A percentile compares a stretch with the other conserved stretches of the same genome.
Conservation (phyloP, 1,140 invertebrate species). For the Lordiphosa mommai region DNA sequence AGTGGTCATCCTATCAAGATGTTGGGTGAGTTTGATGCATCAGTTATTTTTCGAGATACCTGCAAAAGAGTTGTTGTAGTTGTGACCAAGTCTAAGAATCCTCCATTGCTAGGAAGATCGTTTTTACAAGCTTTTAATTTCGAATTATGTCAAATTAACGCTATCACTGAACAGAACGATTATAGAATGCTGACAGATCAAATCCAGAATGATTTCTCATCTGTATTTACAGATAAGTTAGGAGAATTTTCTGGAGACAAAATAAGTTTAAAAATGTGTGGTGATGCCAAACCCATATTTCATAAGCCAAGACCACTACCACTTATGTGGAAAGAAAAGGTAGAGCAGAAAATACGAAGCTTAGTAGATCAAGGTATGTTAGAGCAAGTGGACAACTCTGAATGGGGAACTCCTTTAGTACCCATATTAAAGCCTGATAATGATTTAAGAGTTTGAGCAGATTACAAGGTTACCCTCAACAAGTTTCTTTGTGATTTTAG, state of each 20-base stretch:
- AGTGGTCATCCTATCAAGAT: no score
- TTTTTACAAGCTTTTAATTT: constrained; percentile 20
- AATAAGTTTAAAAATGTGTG: not conserved
- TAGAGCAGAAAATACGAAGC: no score
- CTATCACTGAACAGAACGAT: no score
- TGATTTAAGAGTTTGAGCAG: constrained; percentile 79
- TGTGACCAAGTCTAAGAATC: not conserved
- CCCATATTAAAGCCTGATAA: constrained; percentile 74
- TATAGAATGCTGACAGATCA: no score
- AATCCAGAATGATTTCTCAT: no score
- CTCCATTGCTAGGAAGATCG: constrained; percentile 11
- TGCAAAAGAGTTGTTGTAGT: not conserved
- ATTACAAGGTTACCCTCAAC: constrained; percentile 80
- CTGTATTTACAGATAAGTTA: not conserved
- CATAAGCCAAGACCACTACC: no score
- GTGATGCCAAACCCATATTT: constrained; percentile 2
- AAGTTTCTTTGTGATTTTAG: constrained; percentile 58
- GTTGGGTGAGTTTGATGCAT: no score
- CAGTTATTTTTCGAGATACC: no score
- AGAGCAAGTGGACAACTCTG: constrained; percentile 41
- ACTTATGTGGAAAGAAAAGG: not conserved
- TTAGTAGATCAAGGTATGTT: not conserved
- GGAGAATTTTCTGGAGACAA: not conserved
- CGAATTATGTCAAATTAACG: no score
- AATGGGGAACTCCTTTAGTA: constrained; percentile 79